Conservation (phyloP, 2,113 vertebrate genomes). For the Pachypanchax playfairii region DNA sequence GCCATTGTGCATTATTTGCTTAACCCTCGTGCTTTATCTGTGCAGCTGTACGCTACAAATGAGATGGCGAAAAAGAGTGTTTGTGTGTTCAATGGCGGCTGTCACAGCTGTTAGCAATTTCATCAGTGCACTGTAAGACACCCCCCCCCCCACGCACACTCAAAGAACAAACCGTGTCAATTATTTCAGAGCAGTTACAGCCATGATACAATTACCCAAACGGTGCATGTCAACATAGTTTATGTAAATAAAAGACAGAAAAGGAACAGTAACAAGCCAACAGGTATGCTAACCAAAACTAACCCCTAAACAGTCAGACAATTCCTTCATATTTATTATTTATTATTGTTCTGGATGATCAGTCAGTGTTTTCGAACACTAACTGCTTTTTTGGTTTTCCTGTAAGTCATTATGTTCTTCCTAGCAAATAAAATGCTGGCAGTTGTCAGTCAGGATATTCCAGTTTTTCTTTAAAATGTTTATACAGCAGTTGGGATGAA, state of each 20-base stretch:
- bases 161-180: slow-evolving; percentile 26
- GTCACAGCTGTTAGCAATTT: slow-evolving; percentile 72
- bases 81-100: slow-evolving; percentile 29
- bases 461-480: neutral
- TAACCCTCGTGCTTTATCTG: slow-evolving; percentile 76
- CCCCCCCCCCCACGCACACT: slow-evolving; percentile 19
- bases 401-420: neutral
- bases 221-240: slow-evolving; percentile 17
- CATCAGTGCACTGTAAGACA: slow-evolving; percentile 50
- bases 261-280: neutral
- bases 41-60: slow-evolving; percentile 78
- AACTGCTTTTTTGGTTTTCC: slow-evolving; percentile 36
- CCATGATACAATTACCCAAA: slow-evolving; percentile 31
- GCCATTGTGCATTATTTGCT: slow-evolving; percentile 79
- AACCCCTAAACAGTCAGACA: neutral
- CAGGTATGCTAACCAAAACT: slow-evolving; percentile 20
- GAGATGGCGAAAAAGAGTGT: slow-evolving; percentile 40
- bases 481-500: neutral
- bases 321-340: neutral
- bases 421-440: neutral
- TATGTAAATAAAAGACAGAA: slow-evolving; percentile 1
- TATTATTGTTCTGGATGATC: slow-evolving; percentile 1
- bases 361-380: slow-evolving; percentile 20
- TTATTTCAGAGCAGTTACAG: slow-evolving; percentile 28
- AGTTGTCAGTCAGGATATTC: slow-evolving; percentile 1